Evolutionary conservation across 2,113 vertebrate species (phyloP), one percentile per base, ranked within the genome.

Genomic region (Datnioides undecimradiatus): DNA sequence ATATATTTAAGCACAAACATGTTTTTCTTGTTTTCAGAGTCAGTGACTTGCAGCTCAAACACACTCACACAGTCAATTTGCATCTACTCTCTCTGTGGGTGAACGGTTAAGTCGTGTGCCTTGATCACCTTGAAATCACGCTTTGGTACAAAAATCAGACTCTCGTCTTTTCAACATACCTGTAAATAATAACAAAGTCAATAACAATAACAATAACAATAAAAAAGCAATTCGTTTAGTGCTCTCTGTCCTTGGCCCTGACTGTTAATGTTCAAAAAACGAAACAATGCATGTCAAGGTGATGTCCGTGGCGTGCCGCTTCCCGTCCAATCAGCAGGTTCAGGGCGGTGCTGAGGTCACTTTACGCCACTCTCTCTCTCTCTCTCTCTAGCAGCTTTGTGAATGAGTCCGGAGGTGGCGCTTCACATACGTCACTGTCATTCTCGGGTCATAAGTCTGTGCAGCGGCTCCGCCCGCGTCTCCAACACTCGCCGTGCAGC

Each of bases 111-210:
- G 48, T 48, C 11, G 48, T 77, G 84, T 82, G 78, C 83, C 73
- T 73, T 65, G 31, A 64, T 78, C 78, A 87, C 82, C 72, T 48
- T 71, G 58, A 78, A 79, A 77, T 86, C 68, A 72, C 19, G 31
- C 87, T 86, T 89, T 83, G 84, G 92, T 88, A 87, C 73, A 87
- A 90, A 86, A 86, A 46, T 52, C 36, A 74, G 34, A 88, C 54
- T 49, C 64, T 45, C 31, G 2, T 62, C 52, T 33, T 45, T 48
- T 76, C 13, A 49, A 62, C 77, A 84, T 36, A 79, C 6, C 73
- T 48, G 62, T 43, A 45, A 76, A 76, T 38, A 7, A 36, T n/a
- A n/a, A n/a, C n/a, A n/a, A n/a, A n/a, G n/a, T n/a, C n/a, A n/a
- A n/a, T n/a, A n/a, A n/a, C n/a, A n/a, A n/a, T n/a, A n/a, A n/a